These are phyloP conservation scores for Papilio aristodemus DNA, from an alignment of 1,140 invertebrate species.

Conservation along the genomic window DNA sequence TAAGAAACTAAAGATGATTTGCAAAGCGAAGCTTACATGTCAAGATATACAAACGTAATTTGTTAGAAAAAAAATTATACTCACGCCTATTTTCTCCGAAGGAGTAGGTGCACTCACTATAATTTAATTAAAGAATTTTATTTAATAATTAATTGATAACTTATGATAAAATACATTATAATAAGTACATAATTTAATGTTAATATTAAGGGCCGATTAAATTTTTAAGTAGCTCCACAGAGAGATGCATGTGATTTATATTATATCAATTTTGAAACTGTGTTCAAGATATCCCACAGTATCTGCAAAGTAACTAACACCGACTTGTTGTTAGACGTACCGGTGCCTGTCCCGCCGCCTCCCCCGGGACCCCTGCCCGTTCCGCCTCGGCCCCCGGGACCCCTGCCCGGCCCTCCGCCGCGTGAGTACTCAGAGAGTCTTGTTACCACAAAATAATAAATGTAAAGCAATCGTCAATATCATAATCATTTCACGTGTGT, in stretches of 20 bases:
- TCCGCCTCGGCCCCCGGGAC: slow-evolving; percentile 40
- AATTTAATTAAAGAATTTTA: no score
- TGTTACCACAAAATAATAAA: no score
- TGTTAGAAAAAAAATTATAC: background rate
- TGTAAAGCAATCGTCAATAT: no score
- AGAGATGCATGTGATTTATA: no score
- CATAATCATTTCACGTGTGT: no score
- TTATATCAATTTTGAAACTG: background rate
- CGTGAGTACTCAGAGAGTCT: slow-evolving; percentile 64
- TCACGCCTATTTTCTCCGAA: no score
- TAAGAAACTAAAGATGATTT: slow-evolving; percentile 1
- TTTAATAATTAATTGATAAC: no score
- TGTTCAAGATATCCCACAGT: background rate
- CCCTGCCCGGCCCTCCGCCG: slow-evolving; percentile 62
- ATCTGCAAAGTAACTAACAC: background rate
- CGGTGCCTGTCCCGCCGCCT: background rate
- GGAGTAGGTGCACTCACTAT: background rate
- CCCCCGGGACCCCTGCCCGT: slow-evolving; percentile 50
- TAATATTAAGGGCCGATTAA: no score
- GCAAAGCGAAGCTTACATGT: background rate
- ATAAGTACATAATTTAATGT: no score
- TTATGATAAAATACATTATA: no score
- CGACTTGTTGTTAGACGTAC: background rate
- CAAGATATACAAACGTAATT: background rate
- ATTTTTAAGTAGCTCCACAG: no score